These are phyloP conservation scores for Dryobotodes eremita DNA, from an alignment of 2,888 invertebrate species.

Conservation along the genomic window DNA sequence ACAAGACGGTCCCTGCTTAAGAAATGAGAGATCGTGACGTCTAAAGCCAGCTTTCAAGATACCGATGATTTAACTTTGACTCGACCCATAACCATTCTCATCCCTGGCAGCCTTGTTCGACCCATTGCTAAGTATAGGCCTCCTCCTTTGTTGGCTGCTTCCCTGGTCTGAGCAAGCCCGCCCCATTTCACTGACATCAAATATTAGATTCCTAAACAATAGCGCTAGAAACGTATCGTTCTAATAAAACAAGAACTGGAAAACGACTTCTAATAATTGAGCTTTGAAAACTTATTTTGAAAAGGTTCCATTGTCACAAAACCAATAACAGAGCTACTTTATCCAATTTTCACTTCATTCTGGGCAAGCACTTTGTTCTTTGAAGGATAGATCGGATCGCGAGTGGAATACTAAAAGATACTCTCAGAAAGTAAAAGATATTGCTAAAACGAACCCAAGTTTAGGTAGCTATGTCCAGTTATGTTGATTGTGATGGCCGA, in stretches of 20 bases:
- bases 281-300: conserved; percentile 73
- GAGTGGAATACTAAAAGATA: conserved; percentile 75
- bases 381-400: conserved; percentile 79
- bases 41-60: neutral
- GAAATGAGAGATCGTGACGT: conserved; percentile 40
- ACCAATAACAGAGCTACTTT: conserved; percentile 77
- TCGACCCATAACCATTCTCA: neutral
- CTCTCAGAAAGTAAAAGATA: conserved; percentile 47
- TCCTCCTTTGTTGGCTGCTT: neutral
- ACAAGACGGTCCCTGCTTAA: conserved; percentile 30
- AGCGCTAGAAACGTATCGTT: conserved; percentile 14
- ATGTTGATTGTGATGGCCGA: neutral
- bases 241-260: conserved; percentile 58
- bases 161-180: neutral
- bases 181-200: conserved; percentile 5
- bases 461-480: conserved; percentile 1
- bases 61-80: neutral
- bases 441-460: conserved; percentile 12
- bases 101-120: neutral
- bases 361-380: conserved; percentile 82
- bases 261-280: conserved; percentile 68
- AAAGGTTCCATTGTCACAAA: conserved; percentile 75
- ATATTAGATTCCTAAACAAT: conserved; percentile 31
- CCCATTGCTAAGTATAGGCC: neutral
- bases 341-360: conserved; percentile 79